Conservation (phyloP, 2,797 vertebrate species). For the Diceros bicornis region DNA sequence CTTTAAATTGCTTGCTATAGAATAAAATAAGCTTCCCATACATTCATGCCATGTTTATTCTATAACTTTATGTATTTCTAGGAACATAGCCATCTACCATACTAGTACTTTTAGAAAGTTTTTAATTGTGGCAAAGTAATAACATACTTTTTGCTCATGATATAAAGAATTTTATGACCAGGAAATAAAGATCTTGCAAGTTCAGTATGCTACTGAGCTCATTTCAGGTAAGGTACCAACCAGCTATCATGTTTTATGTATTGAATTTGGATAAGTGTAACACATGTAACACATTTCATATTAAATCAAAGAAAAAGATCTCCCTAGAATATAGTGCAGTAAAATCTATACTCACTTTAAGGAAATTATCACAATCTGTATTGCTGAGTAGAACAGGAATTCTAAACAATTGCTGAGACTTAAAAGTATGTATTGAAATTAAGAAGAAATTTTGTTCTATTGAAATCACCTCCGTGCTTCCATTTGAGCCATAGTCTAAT, state of each 20-base stretch:
- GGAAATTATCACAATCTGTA: not conserved
- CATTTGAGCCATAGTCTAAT: not conserved
- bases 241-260: not conserved
- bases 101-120: not conserved
- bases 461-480: not conserved
- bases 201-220: not conserved
- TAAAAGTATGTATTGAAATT: not conserved
- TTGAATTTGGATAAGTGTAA: not conserved
- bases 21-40: conserved; percentile 1
- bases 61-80: not conserved
- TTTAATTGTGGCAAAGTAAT: not conserved
- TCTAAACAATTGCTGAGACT: not conserved
- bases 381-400: not conserved
- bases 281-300: not conserved
- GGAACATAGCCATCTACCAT: not conserved
- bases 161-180: not conserved
- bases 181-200: conserved; percentile 9
- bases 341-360: not conserved
- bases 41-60: not conserved
- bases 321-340: not conserved
- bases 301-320: not conserved
- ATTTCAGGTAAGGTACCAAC: not conserved
- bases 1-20: not conserved
- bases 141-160: not conserved
- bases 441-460: not conserved